Evolutionary conservation across 2,797 vertebrate genomes (phyloP), one percentile per base, ranked within the genome.

Genomic region (Gouania willdenowi): DNA sequence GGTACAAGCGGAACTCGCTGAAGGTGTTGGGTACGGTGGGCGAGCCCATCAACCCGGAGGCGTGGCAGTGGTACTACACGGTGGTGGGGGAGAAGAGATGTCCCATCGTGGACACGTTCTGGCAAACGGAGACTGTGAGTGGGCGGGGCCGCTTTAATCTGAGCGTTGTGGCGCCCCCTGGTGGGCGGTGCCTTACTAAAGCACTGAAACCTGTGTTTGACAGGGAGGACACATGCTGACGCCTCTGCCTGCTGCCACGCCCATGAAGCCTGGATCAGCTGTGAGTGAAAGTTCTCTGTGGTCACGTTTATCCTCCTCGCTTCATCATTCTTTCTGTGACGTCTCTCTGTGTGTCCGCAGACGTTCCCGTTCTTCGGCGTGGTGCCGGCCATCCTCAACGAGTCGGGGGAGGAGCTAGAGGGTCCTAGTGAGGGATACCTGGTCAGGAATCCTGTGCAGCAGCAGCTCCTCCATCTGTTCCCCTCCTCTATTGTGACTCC

Each of bases 211-310:
- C 22, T 2, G 9, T 5, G 9, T 10, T 14, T 22, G 10, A 10
- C 79, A 98, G 96, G 96, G 96, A 20, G 96, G 96, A 56, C 95
- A 98, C 23, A 94, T 98, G 69, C 65, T 98, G 81, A 96, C 96
- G 0, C 90, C 96, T 2, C 83, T 98, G 4, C 96, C 96, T 50
- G 93, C 89, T 5, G 95, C 94, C 28, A 98, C 89, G 0, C 92
- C 93, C 18, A 81, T 92, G 87, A 98, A 98, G 58, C 96, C 96
- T 13, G 96, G 96, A 58, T 98, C 96, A 68, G 95, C 96, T 1
- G 96, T 98, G 75, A 94, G 95, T 95, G 5, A 24, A n/a, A n/a
- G n/a, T n/a, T n/a, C n/a, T n/a, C n/a, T n/a, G n/a, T n/a, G n/a
- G n/a, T n/a, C n/a, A n/a, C n/a, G n/a, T n/a, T n/a, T n/a, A n/a